These are phyloP conservation scores for Ploceus nigricollis DNA, from an alignment of 2,113 vertebrate genomes.

Conservation along the genomic window DNA sequence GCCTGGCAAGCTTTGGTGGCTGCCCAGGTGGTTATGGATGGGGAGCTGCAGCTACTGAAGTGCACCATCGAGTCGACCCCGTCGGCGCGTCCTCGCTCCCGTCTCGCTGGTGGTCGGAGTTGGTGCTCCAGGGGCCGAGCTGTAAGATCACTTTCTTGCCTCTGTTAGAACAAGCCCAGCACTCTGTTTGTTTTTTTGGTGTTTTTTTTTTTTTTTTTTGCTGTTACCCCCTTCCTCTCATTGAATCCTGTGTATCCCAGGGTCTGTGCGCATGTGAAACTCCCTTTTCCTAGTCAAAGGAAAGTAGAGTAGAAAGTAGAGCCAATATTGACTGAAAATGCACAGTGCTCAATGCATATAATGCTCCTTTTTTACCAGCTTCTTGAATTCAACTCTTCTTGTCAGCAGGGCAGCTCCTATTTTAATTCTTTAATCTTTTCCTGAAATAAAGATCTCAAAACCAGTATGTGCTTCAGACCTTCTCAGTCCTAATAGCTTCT, in stretches of 20 bases:
- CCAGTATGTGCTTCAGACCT: slow-evolving; percentile 49
- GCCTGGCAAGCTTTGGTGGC: neutral
- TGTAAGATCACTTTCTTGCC: slow-evolving; percentile 47
- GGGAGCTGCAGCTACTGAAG: slow-evolving; percentile 44
- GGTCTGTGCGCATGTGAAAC: slow-evolving; percentile 63
- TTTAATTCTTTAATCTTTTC: slow-evolving; percentile 64
- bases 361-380: slow-evolving; percentile 68
- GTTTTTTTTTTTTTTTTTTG: neutral
- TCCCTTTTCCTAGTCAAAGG: slow-evolving; percentile 58
- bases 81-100: slow-evolving; percentile 21
- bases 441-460: slow-evolving; percentile 60
- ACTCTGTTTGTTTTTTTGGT: neutral
- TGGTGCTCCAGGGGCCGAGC: neutral
- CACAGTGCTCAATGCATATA: slow-evolving; percentile 64
- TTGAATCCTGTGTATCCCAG: slow-evolving; percentile 48
- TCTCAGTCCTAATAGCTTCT: slow-evolving; percentile 33
- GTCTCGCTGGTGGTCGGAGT: neutral
- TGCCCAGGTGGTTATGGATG: slow-evolving; percentile 6
- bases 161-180: slow-evolving; percentile 56
- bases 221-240: slow-evolving; percentile 53
- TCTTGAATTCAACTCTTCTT: slow-evolving; percentile 59
- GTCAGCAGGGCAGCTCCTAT: slow-evolving; percentile 64
- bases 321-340: slow-evolving; percentile 57
- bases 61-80: neutral
- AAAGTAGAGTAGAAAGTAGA: slow-evolving; percentile 63